Evolutionary conservation across 2,888 invertebrate species (phyloP), one percentile per base, ranked within the genome.

Genomic region (Cataglyphis altisquamis): DNA sequence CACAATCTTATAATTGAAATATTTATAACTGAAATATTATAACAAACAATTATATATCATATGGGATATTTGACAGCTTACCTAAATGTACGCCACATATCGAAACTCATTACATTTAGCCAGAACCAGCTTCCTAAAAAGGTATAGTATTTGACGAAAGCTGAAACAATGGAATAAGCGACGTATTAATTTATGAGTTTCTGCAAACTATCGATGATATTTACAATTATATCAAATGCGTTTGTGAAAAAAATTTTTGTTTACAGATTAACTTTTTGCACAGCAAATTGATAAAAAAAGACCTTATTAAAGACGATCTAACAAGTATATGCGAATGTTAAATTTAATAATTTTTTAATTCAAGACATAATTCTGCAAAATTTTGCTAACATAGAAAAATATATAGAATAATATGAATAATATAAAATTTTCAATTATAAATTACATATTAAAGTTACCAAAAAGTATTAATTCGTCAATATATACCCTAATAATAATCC

Each of bases 51-150:
- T 12, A 10, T 12, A 3, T 32, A 32, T 5, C 32, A 41, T 41
- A 41, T 3, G 41, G 12, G 10, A 10, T 41, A 41, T 10, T 41
- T 41, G 12, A 3, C 12, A 41, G 41, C 95, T 96, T 95, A 97
- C 97, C 97, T 97, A 95, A 97, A 97, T 21, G 97, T 97, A 95
- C 97, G 97, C 97, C 97, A 98, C 92, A 98, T 97, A 93, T 98
- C 98, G 93, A 98, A 97, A 94, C 98, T 98, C 96, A 98, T 98
- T 39, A 98, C 97, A 93, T 97, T 98, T 92, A 98, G 95, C 98
- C 98, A 98, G 93, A 97, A 97, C 95, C 98, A 98, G 90, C 97
- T 97, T 18, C 97, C 96, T 95, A 98, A 96, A 94, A 98, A 97
- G 88, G 96, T 96, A 94, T 97, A 97, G 94, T 97, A 41, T 41